These are phyloP conservation scores for Brachyptera risi DNA, from an alignment of 2,888 invertebrate species.

Conservation along the genomic window DNA sequence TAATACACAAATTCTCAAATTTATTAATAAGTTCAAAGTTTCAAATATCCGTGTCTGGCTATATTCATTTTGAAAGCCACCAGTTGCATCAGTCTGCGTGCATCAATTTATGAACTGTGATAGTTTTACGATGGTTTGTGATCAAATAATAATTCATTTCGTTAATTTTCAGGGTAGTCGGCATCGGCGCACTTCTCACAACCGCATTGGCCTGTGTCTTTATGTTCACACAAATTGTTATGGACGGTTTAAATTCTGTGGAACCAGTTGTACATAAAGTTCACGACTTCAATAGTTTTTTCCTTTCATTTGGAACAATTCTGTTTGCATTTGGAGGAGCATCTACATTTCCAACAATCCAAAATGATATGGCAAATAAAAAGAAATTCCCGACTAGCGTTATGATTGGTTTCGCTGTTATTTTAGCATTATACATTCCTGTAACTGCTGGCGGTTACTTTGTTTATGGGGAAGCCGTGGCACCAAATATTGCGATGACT, in stretches of 20 bases:
- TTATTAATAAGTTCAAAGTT: background rate
- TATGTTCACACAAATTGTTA: slow-evolving; percentile 58
- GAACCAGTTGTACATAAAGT: slow-evolving; percentile 48
- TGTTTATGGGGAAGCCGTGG: slow-evolving; percentile 57
- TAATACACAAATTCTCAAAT: too few relatives aligned
- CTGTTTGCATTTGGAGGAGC: slow-evolving; percentile 70
- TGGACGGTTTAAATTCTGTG: slow-evolving; percentile 47
- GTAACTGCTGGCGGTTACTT: slow-evolving; percentile 59
- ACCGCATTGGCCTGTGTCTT: slow-evolving; percentile 59
- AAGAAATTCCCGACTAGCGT: slow-evolving; percentile 61
- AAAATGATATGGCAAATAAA: slow-evolving; percentile 70
- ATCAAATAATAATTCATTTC: slow-evolving; percentile 10
- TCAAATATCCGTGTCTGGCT: too few relatives aligned
- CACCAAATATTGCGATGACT: slow-evolving; percentile 57
- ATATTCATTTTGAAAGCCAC: too few relatives aligned
- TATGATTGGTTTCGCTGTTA: slow-evolving; percentile 56
- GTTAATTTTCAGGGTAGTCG: slow-evolving; percentile 52
- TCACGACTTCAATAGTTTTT: slow-evolving; percentile 60
- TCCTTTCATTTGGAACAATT: slow-evolving; percentile 64
- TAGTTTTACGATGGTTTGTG: too few relatives aligned
- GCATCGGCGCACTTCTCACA: slow-evolving; percentile 58
- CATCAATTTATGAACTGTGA: too few relatives aligned
- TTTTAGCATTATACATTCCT: slow-evolving; percentile 55
- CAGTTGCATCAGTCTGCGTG: too few relatives aligned
- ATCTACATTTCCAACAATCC: slow-evolving; percentile 72